These are phyloP conservation scores for Dorcus hopei DNA, from an alignment of 2,888 invertebrate species.

Conservation along the genomic window DNA sequence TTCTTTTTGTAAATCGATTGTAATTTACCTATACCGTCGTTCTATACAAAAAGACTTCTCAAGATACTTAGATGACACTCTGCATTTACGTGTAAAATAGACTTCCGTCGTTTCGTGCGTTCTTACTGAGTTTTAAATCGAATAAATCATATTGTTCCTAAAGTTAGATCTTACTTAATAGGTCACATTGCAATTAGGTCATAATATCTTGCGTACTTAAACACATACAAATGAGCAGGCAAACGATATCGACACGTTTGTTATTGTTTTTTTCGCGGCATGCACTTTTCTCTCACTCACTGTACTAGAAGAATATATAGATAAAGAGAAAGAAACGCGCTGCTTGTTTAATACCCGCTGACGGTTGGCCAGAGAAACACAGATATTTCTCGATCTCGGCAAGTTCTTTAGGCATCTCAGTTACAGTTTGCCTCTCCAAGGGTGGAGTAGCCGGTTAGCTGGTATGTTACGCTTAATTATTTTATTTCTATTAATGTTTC, in stretches of 20 bases:
- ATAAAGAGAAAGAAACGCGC: conserved; percentile 4
- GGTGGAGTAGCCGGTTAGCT: conserved; percentile 14
- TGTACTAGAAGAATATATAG: conserved; percentile 4
- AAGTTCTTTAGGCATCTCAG: neutral
- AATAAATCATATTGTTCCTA: conserved; percentile 1
- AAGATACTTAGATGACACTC: too few relatives aligned
- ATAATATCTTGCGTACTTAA: conserved; percentile 2
- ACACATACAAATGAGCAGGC: neutral
- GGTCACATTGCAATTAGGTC: conserved; percentile 13
- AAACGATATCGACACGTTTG: neutral
- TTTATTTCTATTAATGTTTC: neutral
- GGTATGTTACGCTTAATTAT: conserved; percentile 6
- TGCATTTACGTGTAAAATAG: neutral
- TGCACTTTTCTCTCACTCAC: neutral
- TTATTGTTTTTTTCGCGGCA: neutral
- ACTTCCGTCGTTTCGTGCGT: neutral
- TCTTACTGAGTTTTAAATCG: neutral
- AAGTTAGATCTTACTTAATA: neutral
- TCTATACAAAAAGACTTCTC: too few relatives aligned
- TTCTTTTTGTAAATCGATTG: too few relatives aligned
- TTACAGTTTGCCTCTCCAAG: conserved; percentile 14
- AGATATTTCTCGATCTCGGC: neutral
- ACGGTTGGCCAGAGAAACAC: neutral
- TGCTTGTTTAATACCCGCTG: neutral
- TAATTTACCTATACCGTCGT: too few relatives aligned